These are phyloP conservation scores for Leptothorax acervorum DNA, from an alignment of 2,888 invertebrate genomes.

Conservation along the genomic window DNA sequence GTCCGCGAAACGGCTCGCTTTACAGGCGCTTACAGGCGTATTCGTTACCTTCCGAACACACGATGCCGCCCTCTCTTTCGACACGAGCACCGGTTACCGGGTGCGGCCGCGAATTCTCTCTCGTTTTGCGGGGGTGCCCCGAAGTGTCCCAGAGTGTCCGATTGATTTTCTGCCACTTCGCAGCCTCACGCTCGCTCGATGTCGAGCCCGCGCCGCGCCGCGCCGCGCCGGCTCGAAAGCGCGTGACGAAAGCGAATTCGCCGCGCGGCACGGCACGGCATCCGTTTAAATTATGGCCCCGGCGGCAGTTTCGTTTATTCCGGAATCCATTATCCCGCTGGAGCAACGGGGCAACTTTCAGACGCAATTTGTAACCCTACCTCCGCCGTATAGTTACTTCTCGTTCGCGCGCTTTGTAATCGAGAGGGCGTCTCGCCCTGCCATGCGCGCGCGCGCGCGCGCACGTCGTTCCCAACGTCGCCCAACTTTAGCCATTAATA, in stretches of 20 bases:
- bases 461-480: constrained; percentile 18
- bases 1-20: constrained; percentile 21
- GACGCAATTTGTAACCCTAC: constrained; percentile 67
- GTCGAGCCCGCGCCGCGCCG: constrained; percentile 52
- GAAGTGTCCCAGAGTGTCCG: constrained; percentile 57
- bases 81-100: constrained; percentile 7
- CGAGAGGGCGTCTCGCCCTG: constrained; percentile 24
- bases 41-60: constrained; percentile 40
- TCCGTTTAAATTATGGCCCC: constrained; percentile 67
- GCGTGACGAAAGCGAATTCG: constrained; percentile 63
- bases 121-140: constrained; percentile 23
- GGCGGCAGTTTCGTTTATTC: constrained; percentile 65
- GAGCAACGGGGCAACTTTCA: constrained; percentile 49
- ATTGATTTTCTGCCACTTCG: constrained; percentile 72
- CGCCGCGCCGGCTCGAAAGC: constrained; percentile 5
- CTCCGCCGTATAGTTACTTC: constrained; percentile 29
- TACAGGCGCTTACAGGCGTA: constrained; percentile 36
- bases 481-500: constrained; percentile 71
- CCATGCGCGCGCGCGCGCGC: constrained; percentile 5
- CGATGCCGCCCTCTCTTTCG: background rate
- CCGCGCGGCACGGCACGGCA: constrained; percentile 30
- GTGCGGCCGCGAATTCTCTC: constrained; percentile 36
- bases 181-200: constrained; percentile 47
- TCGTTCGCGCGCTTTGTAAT: constrained; percentile 50
- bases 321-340: constrained; percentile 64